Evolutionary conservation across 2,888 invertebrate species (phyloP), one percentile per base, ranked within the genome.

Genomic region (Drosophila neutralis): DNA sequence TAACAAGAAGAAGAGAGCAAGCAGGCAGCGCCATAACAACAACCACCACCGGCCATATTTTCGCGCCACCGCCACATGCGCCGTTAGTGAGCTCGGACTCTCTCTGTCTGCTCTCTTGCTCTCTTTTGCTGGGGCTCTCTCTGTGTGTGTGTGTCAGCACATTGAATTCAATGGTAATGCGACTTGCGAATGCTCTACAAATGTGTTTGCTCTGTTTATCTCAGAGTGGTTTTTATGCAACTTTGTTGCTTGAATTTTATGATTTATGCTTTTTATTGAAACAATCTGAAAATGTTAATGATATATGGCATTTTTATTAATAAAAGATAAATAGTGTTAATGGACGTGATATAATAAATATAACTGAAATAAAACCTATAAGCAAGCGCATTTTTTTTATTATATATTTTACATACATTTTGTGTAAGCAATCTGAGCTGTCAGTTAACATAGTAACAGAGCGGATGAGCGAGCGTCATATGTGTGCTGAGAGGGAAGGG

Each of bases 61-160:
- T 84, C 89, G 87, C 89, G 84, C 87, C 89, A 85, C 88, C 89
- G 84, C 84, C 89, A 86, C 83, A 89, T 87, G 89, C 83, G 87
- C 84, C 71, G 75, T 87, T 83, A 86, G 68, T 61, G 57, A 67
- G 69, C 35, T 69, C 67, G 51, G 8, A 24, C 21, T 24, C 45
- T 45, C 21, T 21, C 45, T 36, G 6, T 36, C 36, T 18, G 18
- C 83, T 68, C 76, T 87, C 65, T 69, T 60, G 7, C 24, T 45
- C 71, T 66, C 69, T 40, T 57, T 72, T 13, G 11, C 24, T 18
- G 48, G 31, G 21, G 24, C 65, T 73, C 86, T 83, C 77, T 84
- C 45, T 59, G 11, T 42, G 36, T 42, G 57, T 53, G n/a, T 53
- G 36, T 52, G 53, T 69, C 48, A 36, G 21, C 40, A 45, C 21